A percentile compares a stretch with the other conserved stretches of the same genome.
Conservation (phyloP, 2,888 invertebrate species). For the Plebejus argus region DNA sequence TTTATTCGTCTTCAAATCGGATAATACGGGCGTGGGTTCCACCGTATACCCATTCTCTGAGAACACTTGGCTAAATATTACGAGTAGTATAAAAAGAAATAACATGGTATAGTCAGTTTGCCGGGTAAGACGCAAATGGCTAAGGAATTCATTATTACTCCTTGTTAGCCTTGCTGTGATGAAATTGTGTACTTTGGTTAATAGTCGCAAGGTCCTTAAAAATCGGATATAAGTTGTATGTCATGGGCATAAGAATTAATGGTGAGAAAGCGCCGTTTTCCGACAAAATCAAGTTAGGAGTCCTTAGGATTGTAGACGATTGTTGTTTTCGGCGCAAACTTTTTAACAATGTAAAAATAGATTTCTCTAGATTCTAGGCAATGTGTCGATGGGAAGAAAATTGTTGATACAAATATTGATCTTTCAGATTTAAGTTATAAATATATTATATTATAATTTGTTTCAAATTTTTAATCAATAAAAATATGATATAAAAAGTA, state of each 20-base stretch:
- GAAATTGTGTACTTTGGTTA: conserved; percentile 2
- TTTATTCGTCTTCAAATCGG: conserved; percentile 5
- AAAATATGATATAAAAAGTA: too few species aligned
- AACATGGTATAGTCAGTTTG: neutral
- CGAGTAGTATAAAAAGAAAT: neutral
- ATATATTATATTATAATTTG: too few species aligned
- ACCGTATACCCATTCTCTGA: neutral
- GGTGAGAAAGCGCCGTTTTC: neutral
- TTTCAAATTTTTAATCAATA: too few species aligned
- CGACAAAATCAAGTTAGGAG: neutral
- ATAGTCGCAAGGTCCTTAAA: conserved; percentile 16
- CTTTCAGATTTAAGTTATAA: too few species aligned
- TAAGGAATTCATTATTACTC: conserved; percentile 4
- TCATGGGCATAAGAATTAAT: neutral
- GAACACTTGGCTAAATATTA: neutral
- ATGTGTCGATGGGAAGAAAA: too few species aligned
- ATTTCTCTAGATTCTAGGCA: too few species aligned
- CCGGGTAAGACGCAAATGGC: conserved; percentile 16
- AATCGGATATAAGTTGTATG: conserved; percentile 2
- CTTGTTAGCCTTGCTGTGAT: conserved; percentile 14
- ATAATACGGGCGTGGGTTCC: neutral
- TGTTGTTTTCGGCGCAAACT: too few species aligned
- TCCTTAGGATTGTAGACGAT: neutral
- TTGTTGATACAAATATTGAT: too few species aligned
- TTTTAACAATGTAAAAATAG: too few species aligned